Percentiles rank a stretch among this genome's conserved stretches.
These are phyloP conservation scores for Drosophila pectinifera DNA, from an alignment of 1,140 invertebrate species.

Conservation along the genomic window DNA sequence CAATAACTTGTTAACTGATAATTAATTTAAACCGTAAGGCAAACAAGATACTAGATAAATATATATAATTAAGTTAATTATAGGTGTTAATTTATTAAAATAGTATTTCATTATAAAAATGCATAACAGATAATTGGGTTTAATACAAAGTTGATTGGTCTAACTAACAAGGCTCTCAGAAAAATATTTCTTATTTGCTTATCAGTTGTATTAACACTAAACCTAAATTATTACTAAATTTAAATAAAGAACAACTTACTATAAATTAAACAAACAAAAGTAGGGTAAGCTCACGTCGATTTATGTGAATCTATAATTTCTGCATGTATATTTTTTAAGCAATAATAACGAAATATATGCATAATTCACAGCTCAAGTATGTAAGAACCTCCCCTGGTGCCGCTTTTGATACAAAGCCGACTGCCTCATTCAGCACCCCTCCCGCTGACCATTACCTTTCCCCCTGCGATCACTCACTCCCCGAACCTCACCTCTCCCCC, in stretches of 20 bases:
- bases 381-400: slow-evolving; percentile 11
- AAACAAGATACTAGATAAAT: too few species aligned
- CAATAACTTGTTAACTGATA: too few species aligned
- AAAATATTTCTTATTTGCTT: too few species aligned
- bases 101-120: slow-evolving; percentile 32
- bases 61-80: too few species aligned
- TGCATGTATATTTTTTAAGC: neutral
- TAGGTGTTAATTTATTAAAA: slow-evolving; percentile 10
- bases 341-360: neutral
- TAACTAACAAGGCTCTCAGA: too few species aligned
- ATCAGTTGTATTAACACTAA: too few species aligned
- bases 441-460: neutral
- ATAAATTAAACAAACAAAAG: neutral
- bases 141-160: neutral
- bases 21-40: too few species aligned
- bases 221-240: too few species aligned
- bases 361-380: slow-evolving; percentile 13
- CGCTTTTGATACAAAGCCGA: slow-evolving; percentile 56
- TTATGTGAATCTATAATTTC: neutral
- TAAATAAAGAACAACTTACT: too few species aligned
- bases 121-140: neutral
- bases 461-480: slow-evolving; percentile 8
- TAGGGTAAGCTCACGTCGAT: neutral
- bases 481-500: neutral
- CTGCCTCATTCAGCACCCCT: slow-evolving; percentile 1